Evolutionary conservation across 1,140 invertebrate genomes (phyloP).

Genomic region (Euborellia annulipes): DNA sequence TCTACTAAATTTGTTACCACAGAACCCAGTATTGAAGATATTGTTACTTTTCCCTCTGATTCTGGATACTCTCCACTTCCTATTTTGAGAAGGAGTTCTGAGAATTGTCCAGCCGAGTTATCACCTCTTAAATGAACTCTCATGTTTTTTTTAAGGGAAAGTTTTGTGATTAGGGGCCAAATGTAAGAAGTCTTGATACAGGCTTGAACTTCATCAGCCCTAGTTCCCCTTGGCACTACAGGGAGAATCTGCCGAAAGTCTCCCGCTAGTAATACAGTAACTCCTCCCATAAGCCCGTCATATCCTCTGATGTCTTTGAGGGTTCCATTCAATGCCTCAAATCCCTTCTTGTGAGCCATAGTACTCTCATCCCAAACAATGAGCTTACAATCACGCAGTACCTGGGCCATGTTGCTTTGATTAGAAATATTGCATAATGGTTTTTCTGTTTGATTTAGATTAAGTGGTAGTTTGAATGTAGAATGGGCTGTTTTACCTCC

Average conservation of each 20-base stretch:
- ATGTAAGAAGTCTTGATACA: slow-evolving; percentile 21
- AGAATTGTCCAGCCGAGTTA: no score
- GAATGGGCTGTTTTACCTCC: no score
- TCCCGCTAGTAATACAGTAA: slow-evolving; percentile 25
- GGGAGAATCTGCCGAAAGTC: slow-evolving; percentile 35
- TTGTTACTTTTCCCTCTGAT: no score
- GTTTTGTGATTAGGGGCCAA: slow-evolving; percentile 13
- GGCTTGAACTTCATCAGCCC: slow-evolving; percentile 27
- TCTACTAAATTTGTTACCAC: slow-evolving; percentile 15
- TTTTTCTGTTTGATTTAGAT: slow-evolving; percentile 2
- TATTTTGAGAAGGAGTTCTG: no score
- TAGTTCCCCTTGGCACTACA: slow-evolving; percentile 26
- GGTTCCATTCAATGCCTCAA: slow-evolving; percentile 17
- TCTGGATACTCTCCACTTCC: no score
- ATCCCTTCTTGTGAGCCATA: slow-evolving; percentile 18
- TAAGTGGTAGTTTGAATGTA: no score
- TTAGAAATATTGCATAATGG: slow-evolving; percentile 18
- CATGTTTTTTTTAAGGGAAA: slow-evolving; percentile 6
- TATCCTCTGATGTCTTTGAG: slow-evolving; percentile 14
- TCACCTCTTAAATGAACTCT: no score
- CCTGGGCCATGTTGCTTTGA: slow-evolving; percentile 13
- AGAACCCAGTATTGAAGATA: slow-evolving; percentile 19
- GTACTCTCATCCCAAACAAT: slow-evolving; percentile 17
- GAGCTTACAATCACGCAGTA: slow-evolving; percentile 13
- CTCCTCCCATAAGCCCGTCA: slow-evolving; percentile 14